phyloP scores from a whole-genome alignment of 2,888 invertebrate genomes.

The Ypsolopha scabrella region DNA sequence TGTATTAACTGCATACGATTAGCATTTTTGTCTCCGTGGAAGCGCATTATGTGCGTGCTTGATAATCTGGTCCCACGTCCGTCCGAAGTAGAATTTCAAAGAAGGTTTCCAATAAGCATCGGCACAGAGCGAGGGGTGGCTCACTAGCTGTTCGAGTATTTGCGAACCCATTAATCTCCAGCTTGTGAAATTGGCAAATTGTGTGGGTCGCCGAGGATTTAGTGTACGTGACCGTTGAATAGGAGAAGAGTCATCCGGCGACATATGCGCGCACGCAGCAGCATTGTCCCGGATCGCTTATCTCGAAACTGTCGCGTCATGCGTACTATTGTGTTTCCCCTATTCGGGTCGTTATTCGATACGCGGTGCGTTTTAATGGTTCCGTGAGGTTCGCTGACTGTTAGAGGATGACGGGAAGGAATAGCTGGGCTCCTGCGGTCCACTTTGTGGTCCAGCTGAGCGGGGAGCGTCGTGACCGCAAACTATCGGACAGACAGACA shows the following conservation, averaged over 20 bases:
- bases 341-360: conserved; percentile 39
- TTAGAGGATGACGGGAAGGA: neutral
- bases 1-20: conserved; percentile 31
- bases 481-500: conserved; percentile 25
- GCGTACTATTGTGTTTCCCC: conserved; percentile 21
- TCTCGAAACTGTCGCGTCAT: conserved; percentile 37
- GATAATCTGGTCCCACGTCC: conserved; percentile 22
- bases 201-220: conserved; percentile 17
- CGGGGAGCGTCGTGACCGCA: conserved; percentile 48
- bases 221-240: conserved; percentile 51
- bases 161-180: neutral
- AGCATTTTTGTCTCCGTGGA: conserved; percentile 38
- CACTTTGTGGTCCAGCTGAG: conserved; percentile 48
- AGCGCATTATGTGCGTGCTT: conserved; percentile 20
- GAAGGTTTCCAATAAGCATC: neutral
- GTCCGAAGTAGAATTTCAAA: conserved; percentile 27
- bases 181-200: conserved; percentile 18
- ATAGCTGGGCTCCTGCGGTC: conserved; percentile 19
- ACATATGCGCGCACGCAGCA: conserved; percentile 19
- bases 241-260: conserved; percentile 21
- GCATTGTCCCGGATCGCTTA: conserved; percentile 29
- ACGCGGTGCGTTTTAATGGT: conserved; percentile 19
- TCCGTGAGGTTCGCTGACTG: conserved; percentile 26
- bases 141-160: conserved; percentile 10
- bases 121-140: conserved; percentile 3